Percentiles rank a stretch among this genome's conserved stretches.
phyloP scores from a whole-genome alignment of 2,797 vertebrate genomes.

The Danionella dracula region DNA sequence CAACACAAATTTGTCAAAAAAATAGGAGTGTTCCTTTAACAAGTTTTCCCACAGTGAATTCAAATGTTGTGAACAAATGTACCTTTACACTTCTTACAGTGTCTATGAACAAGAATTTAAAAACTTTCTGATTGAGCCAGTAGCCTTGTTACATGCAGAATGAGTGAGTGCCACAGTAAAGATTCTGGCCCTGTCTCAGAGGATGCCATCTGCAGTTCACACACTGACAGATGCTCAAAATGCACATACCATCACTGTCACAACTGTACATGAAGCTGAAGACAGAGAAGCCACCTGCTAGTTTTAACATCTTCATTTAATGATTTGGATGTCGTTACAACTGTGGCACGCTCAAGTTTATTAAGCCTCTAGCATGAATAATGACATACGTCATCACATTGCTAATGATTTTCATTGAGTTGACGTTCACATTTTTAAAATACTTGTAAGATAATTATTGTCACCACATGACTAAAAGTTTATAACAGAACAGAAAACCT shows the following conservation, averaged over 20 bases:
- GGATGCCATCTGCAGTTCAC: constrained; percentile 51
- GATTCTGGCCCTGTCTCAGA: constrained; percentile 56
- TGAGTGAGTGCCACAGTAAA: constrained; percentile 50
- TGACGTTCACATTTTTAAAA: too few relatives aligned
- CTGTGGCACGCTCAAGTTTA: not conserved
- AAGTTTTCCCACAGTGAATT: too few relatives aligned
- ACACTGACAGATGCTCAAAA: constrained; percentile 22
- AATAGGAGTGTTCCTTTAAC: too few relatives aligned
- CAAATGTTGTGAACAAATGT: too few relatives aligned
- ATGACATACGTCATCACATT: too few relatives aligned
- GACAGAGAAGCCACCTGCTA: constrained; percentile 48
- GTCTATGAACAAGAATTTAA: not conserved
- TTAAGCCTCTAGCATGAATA: too few relatives aligned
- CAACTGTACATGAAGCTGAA: constrained; percentile 46
- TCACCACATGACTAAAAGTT: too few relatives aligned
- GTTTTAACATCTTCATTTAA: not conserved
- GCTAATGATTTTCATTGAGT: too few relatives aligned
- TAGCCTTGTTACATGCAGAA: constrained; percentile 20
- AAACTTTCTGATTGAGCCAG: not conserved
- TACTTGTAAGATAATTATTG: too few relatives aligned
- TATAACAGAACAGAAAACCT: too few relatives aligned
- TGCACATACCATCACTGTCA: constrained; percentile 52
- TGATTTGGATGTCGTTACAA: not conserved
- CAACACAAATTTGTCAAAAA: too few relatives aligned
- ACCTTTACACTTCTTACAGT: too few relatives aligned